Base-by-base conservation (phyloP, 1,140 invertebrate species). In the Intoshia linei region DNA sequence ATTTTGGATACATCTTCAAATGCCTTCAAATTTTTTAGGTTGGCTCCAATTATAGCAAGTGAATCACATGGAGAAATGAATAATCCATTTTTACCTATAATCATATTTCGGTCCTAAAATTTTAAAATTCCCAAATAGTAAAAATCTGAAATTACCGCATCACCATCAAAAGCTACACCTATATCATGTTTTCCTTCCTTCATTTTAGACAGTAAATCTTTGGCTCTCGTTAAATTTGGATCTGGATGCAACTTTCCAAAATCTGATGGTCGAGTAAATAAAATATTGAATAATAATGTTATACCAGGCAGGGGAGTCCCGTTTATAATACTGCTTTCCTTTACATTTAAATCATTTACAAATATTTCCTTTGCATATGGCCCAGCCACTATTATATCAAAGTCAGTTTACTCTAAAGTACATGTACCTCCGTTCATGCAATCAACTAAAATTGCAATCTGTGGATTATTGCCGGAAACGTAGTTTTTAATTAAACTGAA, bases 41-140 rank as follows among this genome's bases (percentile, higher is more conserved):
- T 72, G 46, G 73, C 71, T 17, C 78, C 84, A 41, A 98, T 65
- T 7, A 95, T 74, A 4, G 90, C 90, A 48, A 98, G 62, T 7
- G 81, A 90, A 57, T 98, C 90, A 40, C 75, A 84, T 1, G 87
- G 87, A 1, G 74, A 90, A 1, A 95, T 79, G 60, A 95, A 98
- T 55, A 93, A 93, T n/a, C 76, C 83, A 34, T 71, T 71, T 48
- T 72, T 68, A 2, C 87, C 87, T 23, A 98, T 68, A 45, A 98
- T 78, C 87, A 90, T 90, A 56, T 87, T 87, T 33, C 81, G 66
- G 57, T 90, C 79, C 65, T 66, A 43, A 32, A 49, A 45, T 40
- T n/a, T n/a, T n/a, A n/a, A n/a, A n/a, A n/a, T n/a, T n/a, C n/a
- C n/a, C n/a, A n/a, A 42, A 14, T 10, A 23, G 7, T 3, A 43